Evolutionary conservation across 2,797 vertebrate species (phyloP), one percentile per base, ranked within the genome.

Genomic region (Phoeniculus purpureus): DNA sequence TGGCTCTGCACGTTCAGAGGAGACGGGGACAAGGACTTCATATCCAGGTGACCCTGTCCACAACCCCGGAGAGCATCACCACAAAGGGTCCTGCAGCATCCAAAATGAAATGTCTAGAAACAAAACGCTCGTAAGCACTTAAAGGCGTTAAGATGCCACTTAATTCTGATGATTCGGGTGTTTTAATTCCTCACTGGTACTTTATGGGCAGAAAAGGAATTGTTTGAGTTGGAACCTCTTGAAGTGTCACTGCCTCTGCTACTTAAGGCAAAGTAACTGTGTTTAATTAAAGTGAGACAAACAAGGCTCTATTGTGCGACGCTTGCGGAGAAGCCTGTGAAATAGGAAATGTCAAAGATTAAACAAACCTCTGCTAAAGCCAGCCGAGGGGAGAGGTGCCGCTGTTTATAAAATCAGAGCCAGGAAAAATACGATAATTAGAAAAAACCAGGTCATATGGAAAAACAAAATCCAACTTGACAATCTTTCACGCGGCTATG

Each of bases 261-360:
- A 60, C 89, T 95, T 94, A 75, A 88, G 92, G 89, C 64, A 68
- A 77, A 79, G 66, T 83, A 92, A 86, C 86, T 81, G 60, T 87
- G 82, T 81, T 94, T 94, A 94, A 94, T 91, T 95, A 94, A 86
- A 92, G 14, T 14, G 91, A 95, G 95, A 64, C 87, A 81, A 95
- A 97, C 96, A 97, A 97, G 95, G 92, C 89, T 81, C 61, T 86
- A 96, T 97, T 97, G 96, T 97, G 83, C 68, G 81, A 68, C 40
- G 73, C 76, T 74, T 87, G 85, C 84, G 80, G 75, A 89, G 93
- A 66, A 78, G 85, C n/a, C 87, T 27, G 65, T 88, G 91, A 71
- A 77, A 92, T 66, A 89, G 76, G 90, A 96, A 96, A 95, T 94
- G 87, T 86, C 90, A 80, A 65, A 86, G 89, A 91, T 94, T 94